phyloP scores from a whole-genome alignment of 2,888 invertebrate genomes.

The Dorcus parallelipipedus region DNA sequence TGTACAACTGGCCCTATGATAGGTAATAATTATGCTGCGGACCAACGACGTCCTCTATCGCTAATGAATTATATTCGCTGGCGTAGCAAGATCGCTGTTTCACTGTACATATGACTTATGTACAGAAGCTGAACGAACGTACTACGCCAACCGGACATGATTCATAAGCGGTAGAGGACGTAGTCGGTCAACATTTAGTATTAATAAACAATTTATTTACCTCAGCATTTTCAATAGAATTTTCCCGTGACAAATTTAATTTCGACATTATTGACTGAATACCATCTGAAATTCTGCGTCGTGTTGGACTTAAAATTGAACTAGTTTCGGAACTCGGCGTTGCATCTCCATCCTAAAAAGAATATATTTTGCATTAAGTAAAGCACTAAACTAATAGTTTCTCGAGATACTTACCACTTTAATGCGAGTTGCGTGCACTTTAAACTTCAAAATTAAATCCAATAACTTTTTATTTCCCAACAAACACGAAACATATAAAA shows the following conservation, averaged over 20 bases:
- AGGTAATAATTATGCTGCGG: too few species aligned
- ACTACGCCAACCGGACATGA: too few species aligned
- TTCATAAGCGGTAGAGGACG: too few species aligned
- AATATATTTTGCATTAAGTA: neutral
- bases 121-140: too few species aligned
- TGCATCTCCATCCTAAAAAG: constrained; percentile 46
- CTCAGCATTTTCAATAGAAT: constrained; percentile 43
- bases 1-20: too few species aligned
- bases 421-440: constrained; percentile 56
- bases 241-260: constrained; percentile 63
- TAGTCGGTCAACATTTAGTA: too few species aligned
- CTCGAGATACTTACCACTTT: constrained; percentile 7
- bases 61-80: too few species aligned
- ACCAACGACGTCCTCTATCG: too few species aligned
- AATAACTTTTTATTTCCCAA: constrained; percentile 78
- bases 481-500: constrained; percentile 85
- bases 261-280: constrained; percentile 86
- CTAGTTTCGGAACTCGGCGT: constrained; percentile 39
- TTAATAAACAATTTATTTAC: constrained; percentile 24
- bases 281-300: constrained; percentile 77
- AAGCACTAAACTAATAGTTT: neutral
- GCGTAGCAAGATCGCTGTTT: too few species aligned
- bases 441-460: constrained; percentile 70
- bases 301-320: constrained; percentile 54
- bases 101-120: too few species aligned